These are phyloP conservation scores for Danaus chrysippus DNA, from an alignment of 2,888 invertebrate genomes.

Conservation along the genomic window DNA sequence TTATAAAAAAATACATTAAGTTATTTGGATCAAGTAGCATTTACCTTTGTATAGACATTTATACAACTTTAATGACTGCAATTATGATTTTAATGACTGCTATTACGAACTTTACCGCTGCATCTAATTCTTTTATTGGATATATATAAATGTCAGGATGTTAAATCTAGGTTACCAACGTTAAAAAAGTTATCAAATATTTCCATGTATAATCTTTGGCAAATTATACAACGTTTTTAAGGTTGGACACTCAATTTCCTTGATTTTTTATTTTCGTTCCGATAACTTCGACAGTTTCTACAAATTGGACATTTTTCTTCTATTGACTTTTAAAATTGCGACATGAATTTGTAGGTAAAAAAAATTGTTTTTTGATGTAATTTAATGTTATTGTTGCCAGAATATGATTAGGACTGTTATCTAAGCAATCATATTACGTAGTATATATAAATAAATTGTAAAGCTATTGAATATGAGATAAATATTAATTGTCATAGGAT, in stretches of 20 bases:
- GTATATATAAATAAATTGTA: too few relatives aligned
- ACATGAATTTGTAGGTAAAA: conserved; percentile 13
- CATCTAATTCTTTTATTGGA: neutral
- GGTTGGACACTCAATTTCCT: conserved; percentile 2
- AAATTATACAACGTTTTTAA: conserved; percentile 6
- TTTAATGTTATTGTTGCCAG: too few relatives aligned
- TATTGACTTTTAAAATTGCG: conserved; percentile 30
- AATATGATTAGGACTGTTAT: too few relatives aligned
- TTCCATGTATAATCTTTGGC: neutral
- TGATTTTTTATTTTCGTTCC: conserved; percentile 22
- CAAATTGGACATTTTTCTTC: conserved; percentile 28
- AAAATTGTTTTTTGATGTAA: too few relatives aligned
- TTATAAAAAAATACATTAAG: neutral
- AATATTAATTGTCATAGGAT: too few relatives aligned
- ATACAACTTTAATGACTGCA: conserved; percentile 4
- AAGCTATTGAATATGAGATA: too few relatives aligned
- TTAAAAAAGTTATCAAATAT: neutral
- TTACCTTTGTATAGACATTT: neutral
- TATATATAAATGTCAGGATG: neutral
- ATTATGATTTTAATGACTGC: too few relatives aligned
- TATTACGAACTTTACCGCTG: conserved; percentile 8
- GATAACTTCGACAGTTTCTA: conserved; percentile 27
- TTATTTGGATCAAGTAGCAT: neutral
- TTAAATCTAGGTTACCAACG: neutral
- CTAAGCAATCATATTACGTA: too few relatives aligned